These are phyloP conservation scores for Drosophila tristis DNA, from an alignment of 1,140 invertebrate species.

Conservation along the genomic window DNA sequence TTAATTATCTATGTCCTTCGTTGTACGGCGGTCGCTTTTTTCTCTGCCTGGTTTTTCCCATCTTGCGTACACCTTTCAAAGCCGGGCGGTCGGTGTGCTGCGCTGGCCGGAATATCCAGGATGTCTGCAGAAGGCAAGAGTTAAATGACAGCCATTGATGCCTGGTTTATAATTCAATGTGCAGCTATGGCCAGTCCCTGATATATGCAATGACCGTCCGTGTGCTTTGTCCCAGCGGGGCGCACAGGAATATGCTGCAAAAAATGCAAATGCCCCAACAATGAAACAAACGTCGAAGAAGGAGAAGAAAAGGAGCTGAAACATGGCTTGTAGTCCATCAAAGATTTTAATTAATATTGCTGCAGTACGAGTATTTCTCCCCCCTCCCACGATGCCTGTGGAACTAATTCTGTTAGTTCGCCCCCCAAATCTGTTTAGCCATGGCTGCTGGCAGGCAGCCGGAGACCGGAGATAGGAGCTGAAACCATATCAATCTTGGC, in stretches of 20 bases:
- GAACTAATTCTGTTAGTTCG: constrained; percentile 20
- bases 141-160: constrained; percentile 57
- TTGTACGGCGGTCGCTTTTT: constrained; percentile 28
- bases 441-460: background rate
- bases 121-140: constrained; percentile 41
- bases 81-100: constrained; percentile 7
- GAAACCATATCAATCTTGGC: background rate
- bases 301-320: background rate
- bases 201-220: constrained; percentile 3
- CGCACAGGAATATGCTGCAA: constrained; percentile 16
- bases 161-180: constrained; percentile 34
- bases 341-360: constrained; percentile 44
- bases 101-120: constrained; percentile 30
- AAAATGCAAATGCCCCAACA: constrained; percentile 55
- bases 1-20: constrained; percentile 68
- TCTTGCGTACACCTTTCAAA: constrained; percentile 19
- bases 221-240: constrained; percentile 9
- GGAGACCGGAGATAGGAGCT: background rate
- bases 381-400: background rate
- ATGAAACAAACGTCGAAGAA: constrained; percentile 13
- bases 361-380: too few species aligned
- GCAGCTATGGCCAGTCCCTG: constrained; percentile 19
- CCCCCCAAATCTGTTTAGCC: background rate
- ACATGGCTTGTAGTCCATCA: constrained; percentile 16
- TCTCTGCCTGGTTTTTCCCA: constrained; percentile 2